Evolutionary conservation across 30 jellyfish, hydroid and myxozoan genomes (phyloP).

Genomic region (Clytia hemisphaerica): DNA sequence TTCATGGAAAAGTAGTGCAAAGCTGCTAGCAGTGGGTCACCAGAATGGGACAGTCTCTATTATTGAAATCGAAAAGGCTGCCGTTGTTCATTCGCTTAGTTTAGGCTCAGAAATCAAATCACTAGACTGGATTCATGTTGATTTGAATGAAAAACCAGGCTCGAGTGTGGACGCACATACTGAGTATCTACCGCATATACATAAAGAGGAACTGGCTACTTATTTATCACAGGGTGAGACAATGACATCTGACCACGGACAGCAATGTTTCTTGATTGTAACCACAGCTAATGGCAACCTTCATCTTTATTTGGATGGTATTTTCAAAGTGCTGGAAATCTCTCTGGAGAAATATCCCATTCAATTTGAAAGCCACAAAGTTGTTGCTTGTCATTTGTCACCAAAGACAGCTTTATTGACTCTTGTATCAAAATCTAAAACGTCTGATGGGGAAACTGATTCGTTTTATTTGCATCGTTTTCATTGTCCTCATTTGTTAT

Average conservation of each 20-base stretch:
- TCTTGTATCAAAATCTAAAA: neutral
- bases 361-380: neutral
- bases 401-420: slow-evolving; percentile 2
- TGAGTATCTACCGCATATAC: too few relatives aligned
- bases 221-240: too few relatives aligned
- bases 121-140: slow-evolving; percentile 62
- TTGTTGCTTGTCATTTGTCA: neutral
- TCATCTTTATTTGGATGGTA: slow-evolving; percentile 5
- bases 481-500: slow-evolving; percentile 2
- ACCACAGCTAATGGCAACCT: slow-evolving; percentile 12
- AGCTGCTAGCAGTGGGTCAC: slow-evolving; percentile 65
- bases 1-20: too few relatives aligned
- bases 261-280: slow-evolving; percentile 18
- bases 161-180: too few relatives aligned
- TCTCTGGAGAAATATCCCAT: neutral
- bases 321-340: neutral
- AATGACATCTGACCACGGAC: too few relatives aligned
- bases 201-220: too few relatives aligned
- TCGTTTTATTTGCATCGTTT: neutral
- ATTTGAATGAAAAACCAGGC: too few relatives aligned
- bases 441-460: neutral
- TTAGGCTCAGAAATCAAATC: slow-evolving; percentile 29
- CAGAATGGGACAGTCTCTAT: slow-evolving; percentile 41
- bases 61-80: slow-evolving; percentile 62
- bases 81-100: slow-evolving; percentile 14